A percentile compares a stretch with the other conserved stretches of the same genome.
These are phyloP conservation scores for Idaea dimidiata DNA, from an alignment of 2,888 invertebrate species.

Conservation along the genomic window DNA sequence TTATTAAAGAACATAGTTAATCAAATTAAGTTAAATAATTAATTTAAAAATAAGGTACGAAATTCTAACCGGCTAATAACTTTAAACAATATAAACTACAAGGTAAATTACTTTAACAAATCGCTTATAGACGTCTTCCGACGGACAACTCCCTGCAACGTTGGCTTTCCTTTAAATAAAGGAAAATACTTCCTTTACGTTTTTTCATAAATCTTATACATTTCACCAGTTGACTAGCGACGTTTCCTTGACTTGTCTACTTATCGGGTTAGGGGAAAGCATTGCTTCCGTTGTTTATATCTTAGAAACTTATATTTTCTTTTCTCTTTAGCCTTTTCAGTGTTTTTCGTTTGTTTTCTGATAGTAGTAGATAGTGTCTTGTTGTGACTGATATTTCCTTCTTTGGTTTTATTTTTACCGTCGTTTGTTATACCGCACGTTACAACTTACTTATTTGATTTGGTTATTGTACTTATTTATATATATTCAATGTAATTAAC, in stretches of 20 bases:
- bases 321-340: constrained; percentile 26
- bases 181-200: constrained; percentile 42
- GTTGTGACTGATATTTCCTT: constrained; percentile 39
- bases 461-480: no score
- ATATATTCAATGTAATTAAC: no score
- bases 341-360: constrained; percentile 33
- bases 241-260: constrained; percentile 71
- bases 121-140: constrained; percentile 54
- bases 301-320: constrained; percentile 31
- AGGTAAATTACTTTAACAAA: constrained; percentile 55
- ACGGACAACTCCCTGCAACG: constrained; percentile 38
- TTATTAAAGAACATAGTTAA: no score
- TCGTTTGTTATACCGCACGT: no score
- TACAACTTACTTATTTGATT: no score
- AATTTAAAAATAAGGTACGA: not conserved
- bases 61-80: not conserved
- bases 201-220: constrained; percentile 66
- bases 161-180: constrained; percentile 40
- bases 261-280: constrained; percentile 65
- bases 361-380: constrained; percentile 46
- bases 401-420: constrained; percentile 7
- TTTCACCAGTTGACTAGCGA: constrained; percentile 45
- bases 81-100: constrained; percentile 23
- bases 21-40: not conserved
- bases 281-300: constrained; percentile 60